Evolutionary conservation across 2,888 invertebrate species (phyloP).

Genomic region (Diplolepis rosae): DNA sequence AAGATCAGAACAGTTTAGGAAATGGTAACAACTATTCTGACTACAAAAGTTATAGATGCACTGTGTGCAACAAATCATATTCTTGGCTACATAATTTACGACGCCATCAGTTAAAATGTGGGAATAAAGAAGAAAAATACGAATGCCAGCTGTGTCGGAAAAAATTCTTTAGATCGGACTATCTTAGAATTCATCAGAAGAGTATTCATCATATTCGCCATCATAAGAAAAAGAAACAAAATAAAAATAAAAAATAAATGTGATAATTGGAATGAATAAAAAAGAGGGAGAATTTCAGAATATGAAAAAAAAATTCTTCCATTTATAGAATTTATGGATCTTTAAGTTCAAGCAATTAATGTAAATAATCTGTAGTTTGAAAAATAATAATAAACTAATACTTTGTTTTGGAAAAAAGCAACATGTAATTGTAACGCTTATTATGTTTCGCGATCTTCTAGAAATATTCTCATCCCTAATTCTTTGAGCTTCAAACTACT

Average conservation of each 20-base stretch:
- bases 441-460: too few species aligned
- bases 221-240: neutral
- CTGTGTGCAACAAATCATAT: slow-evolving; percentile 63
- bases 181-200: slow-evolving; percentile 51
- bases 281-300: too few species aligned
- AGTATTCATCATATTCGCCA: slow-evolving; percentile 33
- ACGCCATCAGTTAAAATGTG: slow-evolving; percentile 68
- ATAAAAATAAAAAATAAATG: neutral
- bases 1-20: neutral
- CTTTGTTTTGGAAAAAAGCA: too few species aligned
- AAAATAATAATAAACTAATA: too few species aligned
- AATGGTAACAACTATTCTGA: slow-evolving; percentile 11
- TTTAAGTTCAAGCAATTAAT: too few species aligned
- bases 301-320: too few species aligned
- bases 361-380: too few species aligned
- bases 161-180: slow-evolving; percentile 57
- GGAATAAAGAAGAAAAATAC: slow-evolving; percentile 85
- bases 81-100: slow-evolving; percentile 68
- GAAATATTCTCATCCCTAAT: too few species aligned
- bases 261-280: too few species aligned
- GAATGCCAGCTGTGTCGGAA: slow-evolving; percentile 84
- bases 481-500: too few species aligned
- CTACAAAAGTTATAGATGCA: slow-evolving; percentile 67
- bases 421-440: too few species aligned
- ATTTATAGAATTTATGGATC: too few species aligned